Base-by-base conservation (phyloP, 2,888 invertebrate genomes). In the Platycheirus rosarum region DNA sequence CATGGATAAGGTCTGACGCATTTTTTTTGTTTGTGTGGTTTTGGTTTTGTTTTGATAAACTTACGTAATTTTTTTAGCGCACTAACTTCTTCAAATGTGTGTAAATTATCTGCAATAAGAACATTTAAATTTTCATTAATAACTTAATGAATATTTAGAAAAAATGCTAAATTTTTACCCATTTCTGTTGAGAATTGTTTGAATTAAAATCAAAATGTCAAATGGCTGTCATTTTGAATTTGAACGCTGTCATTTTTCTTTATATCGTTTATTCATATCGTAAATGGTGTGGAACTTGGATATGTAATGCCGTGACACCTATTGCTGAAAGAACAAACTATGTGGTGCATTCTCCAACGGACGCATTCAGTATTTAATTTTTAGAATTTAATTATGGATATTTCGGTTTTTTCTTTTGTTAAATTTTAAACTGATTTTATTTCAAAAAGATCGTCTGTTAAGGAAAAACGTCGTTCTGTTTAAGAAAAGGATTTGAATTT, bases 91-190 rank as follows among this genome's bases (percentile, higher is more conserved):
- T 87, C 85, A 26, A 85, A 84, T 0, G 85, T 55, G 42, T 86
- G 87, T 6, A 86, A n/a, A n/a, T 85, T 86, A 62, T 88, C 88
- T 88, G 55, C 0, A 71, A 77, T 11, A 7, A 23, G 26, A 14
- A 29, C 4, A 0, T 16, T 13, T 4, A 37, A 32, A 53, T 16
- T 9, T 6, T 40, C 23, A 2, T 18, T 32, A 55, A 37, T n/a
- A 60, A 37, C 37, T 26, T 23, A 2, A 16, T 1, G 16, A 60
- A 35, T 53, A 37, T 20, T 4, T 9, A 14, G 9, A 3, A 8
- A 48, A 23, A 42, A 2, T 37, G 1, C 11, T 14, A 14, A 57
- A 14, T 40, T 40, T 0, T 51, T 62, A 80, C 80, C 75, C 80
- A 80, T 80, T 53, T 76, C 53, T 70, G 53, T 66, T 66, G 53